phyloP scores from a whole-genome alignment of 2,113 vertebrate genomes.

The Pteronura brasiliensis region DNA sequence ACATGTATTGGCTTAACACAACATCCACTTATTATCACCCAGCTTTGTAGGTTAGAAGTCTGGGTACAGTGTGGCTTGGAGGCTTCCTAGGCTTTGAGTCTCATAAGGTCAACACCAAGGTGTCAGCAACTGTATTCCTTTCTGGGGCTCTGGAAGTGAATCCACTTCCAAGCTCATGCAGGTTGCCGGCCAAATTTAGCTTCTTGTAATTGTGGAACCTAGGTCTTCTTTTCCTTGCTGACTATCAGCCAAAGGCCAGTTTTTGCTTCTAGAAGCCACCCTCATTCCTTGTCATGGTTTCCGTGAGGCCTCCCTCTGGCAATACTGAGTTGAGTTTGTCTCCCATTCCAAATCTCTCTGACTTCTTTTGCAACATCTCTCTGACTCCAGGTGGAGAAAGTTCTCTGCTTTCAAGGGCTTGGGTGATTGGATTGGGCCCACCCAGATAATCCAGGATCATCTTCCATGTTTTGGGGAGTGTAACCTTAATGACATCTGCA shows the following conservation, averaged over 20 bases:
- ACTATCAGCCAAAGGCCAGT: background rate
- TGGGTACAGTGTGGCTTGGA: background rate
- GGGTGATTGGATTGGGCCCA: background rate
- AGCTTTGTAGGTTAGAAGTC: background rate
- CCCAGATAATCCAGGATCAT: background rate
- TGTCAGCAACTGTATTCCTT: background rate
- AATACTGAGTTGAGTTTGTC: background rate
- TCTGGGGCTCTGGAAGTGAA: background rate
- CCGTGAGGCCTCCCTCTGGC: background rate
- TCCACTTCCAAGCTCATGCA: background rate
- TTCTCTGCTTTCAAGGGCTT: background rate
- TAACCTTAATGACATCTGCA: background rate
- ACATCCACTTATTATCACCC: background rate
- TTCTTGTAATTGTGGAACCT: background rate
- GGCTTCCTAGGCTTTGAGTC: background rate
- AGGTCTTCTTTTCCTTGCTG: slow-evolving; percentile 5
- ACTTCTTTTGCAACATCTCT: background rate
- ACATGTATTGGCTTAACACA: background rate
- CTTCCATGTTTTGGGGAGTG: background rate
- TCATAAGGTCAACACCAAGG: background rate
- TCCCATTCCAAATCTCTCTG: background rate
- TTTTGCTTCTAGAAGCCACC: background rate
- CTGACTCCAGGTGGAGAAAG: slow-evolving; percentile 13
- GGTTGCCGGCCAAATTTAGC: background rate
- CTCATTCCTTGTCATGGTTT: background rate